These are phyloP conservation scores for Standfussiana lucernea DNA, from an alignment of 2,888 invertebrate genomes.

Conservation along the genomic window DNA sequence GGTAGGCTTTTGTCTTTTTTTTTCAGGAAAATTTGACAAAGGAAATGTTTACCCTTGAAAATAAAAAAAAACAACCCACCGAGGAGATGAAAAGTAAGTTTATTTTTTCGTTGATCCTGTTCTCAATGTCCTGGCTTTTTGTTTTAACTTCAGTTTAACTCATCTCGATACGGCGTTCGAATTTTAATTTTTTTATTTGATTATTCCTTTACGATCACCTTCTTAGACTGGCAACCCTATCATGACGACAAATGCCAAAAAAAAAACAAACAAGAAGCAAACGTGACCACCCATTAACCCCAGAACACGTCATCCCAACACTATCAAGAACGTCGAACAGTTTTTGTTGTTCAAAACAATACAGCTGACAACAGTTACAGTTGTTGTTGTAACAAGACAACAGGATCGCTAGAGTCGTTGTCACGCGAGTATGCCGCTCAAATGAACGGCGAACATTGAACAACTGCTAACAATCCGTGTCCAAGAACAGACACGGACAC, in stretches of 20 bases:
- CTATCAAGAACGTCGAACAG: slow-evolving; percentile 51
- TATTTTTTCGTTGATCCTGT: background rate
- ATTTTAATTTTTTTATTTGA: background rate
- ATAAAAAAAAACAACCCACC: background rate
- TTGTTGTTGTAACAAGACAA: slow-evolving; percentile 64
- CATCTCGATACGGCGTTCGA: too few species aligned
- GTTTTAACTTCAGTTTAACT: background rate
- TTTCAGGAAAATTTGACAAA: background rate
- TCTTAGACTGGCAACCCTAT: background rate
- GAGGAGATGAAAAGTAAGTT: background rate
- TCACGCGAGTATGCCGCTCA: slow-evolving; percentile 72
- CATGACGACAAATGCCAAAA: background rate
- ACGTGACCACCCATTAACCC: slow-evolving; percentile 13
- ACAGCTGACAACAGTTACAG: slow-evolving; percentile 61
- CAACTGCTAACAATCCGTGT: slow-evolving; percentile 73
- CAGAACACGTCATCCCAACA: slow-evolving; percentile 16
- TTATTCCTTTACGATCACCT: too few species aligned
- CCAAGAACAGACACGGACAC: slow-evolving; percentile 63
- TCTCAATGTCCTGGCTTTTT: background rate
- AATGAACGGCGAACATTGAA: slow-evolving; percentile 72
- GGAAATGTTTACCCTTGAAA: slow-evolving; percentile 37
- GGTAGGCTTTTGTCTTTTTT: slow-evolving; percentile 36
- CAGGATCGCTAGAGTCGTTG: slow-evolving; percentile 71
- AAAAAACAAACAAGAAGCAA: background rate
- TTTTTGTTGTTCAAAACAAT: slow-evolving; percentile 68